Base-by-base conservation (phyloP, 2,797 vertebrate species). In the Malurus leucopterus region DNA sequence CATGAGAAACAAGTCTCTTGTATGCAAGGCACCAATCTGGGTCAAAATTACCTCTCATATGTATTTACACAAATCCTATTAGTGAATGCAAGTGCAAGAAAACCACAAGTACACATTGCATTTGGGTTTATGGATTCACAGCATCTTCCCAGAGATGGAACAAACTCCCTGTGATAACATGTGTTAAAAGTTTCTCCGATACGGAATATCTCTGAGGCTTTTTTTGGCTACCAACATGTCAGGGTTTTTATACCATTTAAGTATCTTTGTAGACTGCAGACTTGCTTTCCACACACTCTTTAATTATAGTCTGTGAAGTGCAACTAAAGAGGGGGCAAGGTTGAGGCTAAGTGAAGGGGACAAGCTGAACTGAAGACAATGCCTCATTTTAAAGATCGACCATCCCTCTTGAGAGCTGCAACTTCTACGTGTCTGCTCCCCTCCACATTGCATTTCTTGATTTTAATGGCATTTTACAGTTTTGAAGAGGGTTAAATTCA, bases 321-420 rank as follows among this genome's bases (percentile, higher is more conserved):
- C 76, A 81, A 6, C 21, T 81, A 36, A 78, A 61, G 67, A 78
- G 8, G n/a, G 16, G 24, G 11, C 11, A 76, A 89, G 30, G 22
- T 11, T 91, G 84, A 93, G 38, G 24, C n/a, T 86, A 81, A 92
- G 43, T 78, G 69, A 75, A 81, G 4, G 15, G 34, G 76, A 92
- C 90, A 90, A 86, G 59, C 54, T 64, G 59, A 89, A 51, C 36
- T 49, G 63, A 70, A 93, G 70, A 87, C 55, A 93, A 65, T 63
- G 72, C 15, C 12, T 49, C 14, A 38, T 85, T 65, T 85, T 83
- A 70, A 80, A 93, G 43, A 74, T 7, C 5, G 4, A 2, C 20
- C 11, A 49, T 69, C 18, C 22, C 6, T 62, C 26, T 20, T 34
- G 29, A 84, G 26, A 75, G 12, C 44, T 67, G 44, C 32, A 53